Percentiles rank a stretch among this genome's conserved stretches.
phyloP scores from a whole-genome alignment of 2,888 invertebrate species.

The Ennomos quercinarius region DNA sequence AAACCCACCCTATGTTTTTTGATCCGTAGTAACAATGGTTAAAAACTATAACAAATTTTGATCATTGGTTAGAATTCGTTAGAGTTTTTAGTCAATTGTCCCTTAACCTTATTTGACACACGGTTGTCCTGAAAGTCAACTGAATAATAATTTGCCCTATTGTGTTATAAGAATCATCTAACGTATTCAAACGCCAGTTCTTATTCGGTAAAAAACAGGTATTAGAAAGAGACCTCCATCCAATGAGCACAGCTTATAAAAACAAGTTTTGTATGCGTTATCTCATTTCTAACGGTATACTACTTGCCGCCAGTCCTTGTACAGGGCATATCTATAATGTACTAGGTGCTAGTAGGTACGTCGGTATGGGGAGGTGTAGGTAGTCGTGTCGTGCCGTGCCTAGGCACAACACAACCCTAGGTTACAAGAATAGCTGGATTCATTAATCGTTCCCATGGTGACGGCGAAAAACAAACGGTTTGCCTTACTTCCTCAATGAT shows the following conservation, averaged over 20 bases:
- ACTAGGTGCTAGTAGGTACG: constrained; percentile 22
- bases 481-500: constrained; percentile 31
- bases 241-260: not conserved
- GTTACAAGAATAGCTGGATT: constrained; percentile 33
- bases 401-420: constrained; percentile 61
- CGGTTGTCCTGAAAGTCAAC: too few relatives aligned
- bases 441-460: constrained; percentile 68
- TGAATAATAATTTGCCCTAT: too few relatives aligned
- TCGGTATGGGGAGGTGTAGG: constrained; percentile 17
- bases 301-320: constrained; percentile 56
- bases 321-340: constrained; percentile 47
- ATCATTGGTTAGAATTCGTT: too few relatives aligned
- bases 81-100: too few relatives aligned
- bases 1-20: too few relatives aligned
- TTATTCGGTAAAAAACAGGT: too few relatives aligned
- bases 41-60: too few relatives aligned
- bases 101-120: too few relatives aligned
- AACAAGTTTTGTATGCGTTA: constrained; percentile 4
- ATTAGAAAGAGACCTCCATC: too few relatives aligned
- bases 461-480: constrained; percentile 67
- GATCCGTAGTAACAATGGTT: too few relatives aligned
- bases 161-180: too few relatives aligned
- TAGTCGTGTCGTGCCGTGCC: constrained; percentile 55
- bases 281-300: constrained; percentile 64
- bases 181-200: too few relatives aligned